Evolutionary conservation across 2,888 invertebrate genomes (phyloP).

Genomic region (Tupiocoris notatus): DNA sequence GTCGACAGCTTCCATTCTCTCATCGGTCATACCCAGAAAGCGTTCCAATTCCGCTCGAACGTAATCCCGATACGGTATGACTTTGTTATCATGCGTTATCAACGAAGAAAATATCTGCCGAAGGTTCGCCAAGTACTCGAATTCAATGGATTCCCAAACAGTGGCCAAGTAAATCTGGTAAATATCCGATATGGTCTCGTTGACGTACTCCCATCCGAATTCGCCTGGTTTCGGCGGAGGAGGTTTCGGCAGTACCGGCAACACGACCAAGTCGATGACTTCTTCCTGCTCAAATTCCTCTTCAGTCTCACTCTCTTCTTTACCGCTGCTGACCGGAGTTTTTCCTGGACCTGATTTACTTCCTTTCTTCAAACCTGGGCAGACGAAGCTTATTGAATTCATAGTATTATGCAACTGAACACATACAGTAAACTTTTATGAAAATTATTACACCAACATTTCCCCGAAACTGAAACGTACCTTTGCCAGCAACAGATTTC

Average conservation of each 20-base stretch:
- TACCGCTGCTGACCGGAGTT: no score
- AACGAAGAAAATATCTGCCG: conserved; percentile 1
- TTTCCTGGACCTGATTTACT: no score
- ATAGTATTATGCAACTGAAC: no score
- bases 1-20: neutral
- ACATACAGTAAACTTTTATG: no score
- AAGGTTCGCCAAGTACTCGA: conserved; percentile 23
- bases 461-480: neutral
- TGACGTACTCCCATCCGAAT: conserved; percentile 26
- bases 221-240: conserved; percentile 23
- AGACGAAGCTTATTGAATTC: no score
- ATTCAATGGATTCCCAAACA: conserved; percentile 35
- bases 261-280: conserved; percentile 1
- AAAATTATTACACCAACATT: no score
- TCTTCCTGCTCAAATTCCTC: conserved; percentile 2
- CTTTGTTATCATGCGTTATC: conserved; percentile 16
- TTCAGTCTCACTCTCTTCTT: no score
- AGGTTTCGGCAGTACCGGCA: neutral
- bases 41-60: conserved; percentile 30
- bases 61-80: conserved; percentile 24
- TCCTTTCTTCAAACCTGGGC: no score
- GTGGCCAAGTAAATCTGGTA: conserved; percentile 40
- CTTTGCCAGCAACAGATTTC: conserved; percentile 7
- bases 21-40: neutral
- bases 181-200: conserved; percentile 20